These are phyloP conservation scores for Vireo altiloquus DNA, from an alignment of 2,113 vertebrate species.

Conservation along the genomic window DNA sequence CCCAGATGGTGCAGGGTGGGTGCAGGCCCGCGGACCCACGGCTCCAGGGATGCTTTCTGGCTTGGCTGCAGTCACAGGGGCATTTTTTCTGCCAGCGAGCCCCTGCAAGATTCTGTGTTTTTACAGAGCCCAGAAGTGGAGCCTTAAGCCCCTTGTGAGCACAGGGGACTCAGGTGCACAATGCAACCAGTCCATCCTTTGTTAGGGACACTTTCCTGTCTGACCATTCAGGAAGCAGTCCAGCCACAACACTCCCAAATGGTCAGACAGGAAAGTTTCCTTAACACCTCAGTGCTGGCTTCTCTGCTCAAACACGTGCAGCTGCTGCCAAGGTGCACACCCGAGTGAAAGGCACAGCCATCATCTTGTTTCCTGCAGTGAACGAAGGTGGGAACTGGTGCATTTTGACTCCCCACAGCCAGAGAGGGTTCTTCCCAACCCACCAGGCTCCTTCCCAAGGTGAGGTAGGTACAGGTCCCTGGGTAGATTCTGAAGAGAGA, in stretches of 20 bases:
- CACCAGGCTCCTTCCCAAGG: neutral
- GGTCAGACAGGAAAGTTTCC: neutral
- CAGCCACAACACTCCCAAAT: neutral
- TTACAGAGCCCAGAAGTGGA: neutral
- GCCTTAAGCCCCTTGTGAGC: neutral
- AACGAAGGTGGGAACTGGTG: fast-evolving
- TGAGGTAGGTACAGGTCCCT: neutral
- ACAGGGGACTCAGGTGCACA: too few relatives aligned
- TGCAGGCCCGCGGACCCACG: neutral
- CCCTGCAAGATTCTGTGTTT: neutral
- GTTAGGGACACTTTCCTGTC: neutral
- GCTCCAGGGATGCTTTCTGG: neutral
- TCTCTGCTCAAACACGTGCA: fast-evolving
- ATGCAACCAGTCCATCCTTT: neutral
- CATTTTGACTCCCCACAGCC: neutral
- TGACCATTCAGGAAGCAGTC: neutral
- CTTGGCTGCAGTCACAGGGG: fast-evolving
- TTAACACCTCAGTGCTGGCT: neutral
- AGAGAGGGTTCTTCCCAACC: neutral
- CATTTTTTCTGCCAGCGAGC: neutral
- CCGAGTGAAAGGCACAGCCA: neutral
- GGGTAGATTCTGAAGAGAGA: neutral
- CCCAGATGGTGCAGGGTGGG: fast-evolving
- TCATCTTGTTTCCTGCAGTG: fast-evolving
- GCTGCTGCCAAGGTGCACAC: neutral